phyloP scores from a whole-genome alignment of 2,888 invertebrate genomes.

The Drosophila meridionalis region DNA sequence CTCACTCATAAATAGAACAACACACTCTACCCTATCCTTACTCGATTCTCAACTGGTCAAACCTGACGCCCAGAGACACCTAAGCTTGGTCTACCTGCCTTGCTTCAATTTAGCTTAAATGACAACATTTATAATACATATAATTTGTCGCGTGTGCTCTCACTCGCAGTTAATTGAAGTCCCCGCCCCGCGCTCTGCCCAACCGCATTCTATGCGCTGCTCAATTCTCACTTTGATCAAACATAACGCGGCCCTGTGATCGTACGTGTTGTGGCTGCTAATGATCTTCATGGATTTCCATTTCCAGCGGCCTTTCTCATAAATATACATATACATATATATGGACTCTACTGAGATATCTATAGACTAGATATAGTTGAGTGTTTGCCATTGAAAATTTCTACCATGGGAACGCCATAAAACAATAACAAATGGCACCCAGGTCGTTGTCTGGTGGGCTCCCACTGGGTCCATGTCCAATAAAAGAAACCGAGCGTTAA shows the following conservation, averaged over 20 bases:
- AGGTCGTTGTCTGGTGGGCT: conserved; percentile 7
- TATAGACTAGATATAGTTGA: conserved; percentile 11
- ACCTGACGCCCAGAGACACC: conserved; percentile 53
- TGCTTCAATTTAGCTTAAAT: conserved; percentile 70
- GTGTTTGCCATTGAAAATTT: conserved; percentile 46
- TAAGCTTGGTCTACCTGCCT: neutral
- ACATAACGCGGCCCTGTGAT: conserved; percentile 27
- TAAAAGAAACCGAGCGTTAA: conserved; percentile 80
- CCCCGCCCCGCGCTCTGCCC: neutral
- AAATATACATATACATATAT: conserved; percentile 11
- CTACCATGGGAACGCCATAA: conserved; percentile 54
- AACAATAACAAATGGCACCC: conserved; percentile 48
- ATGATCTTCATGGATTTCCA: conserved; percentile 61
- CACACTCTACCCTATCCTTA: neutral
- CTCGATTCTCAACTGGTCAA: conserved; percentile 53
- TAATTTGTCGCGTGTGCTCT: conserved; percentile 69
- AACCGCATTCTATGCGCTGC: neutral
- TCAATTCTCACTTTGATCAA: conserved; percentile 4
- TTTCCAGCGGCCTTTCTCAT: conserved; percentile 52
- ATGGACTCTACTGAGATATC: neutral
- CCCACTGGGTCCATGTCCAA: conserved; percentile 38
- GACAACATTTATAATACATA: conserved; percentile 52
- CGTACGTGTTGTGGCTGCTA: conserved; percentile 53
- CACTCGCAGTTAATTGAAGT: conserved; percentile 40
- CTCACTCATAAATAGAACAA: neutral